Evolutionary conservation across 1,140 invertebrate genomes (phyloP), one percentile per base, ranked within the genome.

Genomic region (Dreissena polymorpha): DNA sequence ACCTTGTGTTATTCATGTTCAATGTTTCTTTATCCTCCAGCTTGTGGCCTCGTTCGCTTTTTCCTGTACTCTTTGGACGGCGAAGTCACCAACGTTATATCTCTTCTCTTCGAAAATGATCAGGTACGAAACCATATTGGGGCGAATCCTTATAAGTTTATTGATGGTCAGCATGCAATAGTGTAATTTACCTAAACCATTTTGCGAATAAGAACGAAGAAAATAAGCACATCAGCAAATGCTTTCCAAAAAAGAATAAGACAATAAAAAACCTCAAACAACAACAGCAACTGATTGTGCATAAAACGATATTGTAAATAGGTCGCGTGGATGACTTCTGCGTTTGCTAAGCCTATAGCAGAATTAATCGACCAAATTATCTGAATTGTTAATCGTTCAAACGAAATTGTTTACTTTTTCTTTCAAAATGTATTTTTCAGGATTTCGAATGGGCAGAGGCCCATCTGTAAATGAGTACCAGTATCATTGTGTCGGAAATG

Each of bases 401-500:
- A 68, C 0, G 13, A 1, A 0, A 23, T 16, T 21, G 21, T 68
- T 23, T 21, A 16, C 16, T 21, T 10, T 29, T 3, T 6, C 27
- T 29, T 2, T 68, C 21, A 6, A 18, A 68, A 25, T 21, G 21
- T 65, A 53, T 49, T 39, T 68, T 77, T 21, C 75, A 77, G 75
- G 75, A 77, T 39, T 77, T 77, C 63, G 14, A 39, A 18, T 77
- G 75, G 75, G 75, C 75, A 23, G 68, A 77, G n/a, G 60, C 64
- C 6, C 75, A 77, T 68, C 63, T 77, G 2, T 76, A 25, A 67
- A 63, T 0, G 29, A 16, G 25, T 16, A 39, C 8, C 3, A 27
- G 3, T 3, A 18, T 16, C 29, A 2, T 68, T 68, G 1, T 68
- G 25, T 21, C 8, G 25, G 16, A 25, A 21, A 7, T 68, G 67